phyloP scores from a whole-genome alignment of 2,113 vertebrate genomes.

The Sorex araneus region DNA sequence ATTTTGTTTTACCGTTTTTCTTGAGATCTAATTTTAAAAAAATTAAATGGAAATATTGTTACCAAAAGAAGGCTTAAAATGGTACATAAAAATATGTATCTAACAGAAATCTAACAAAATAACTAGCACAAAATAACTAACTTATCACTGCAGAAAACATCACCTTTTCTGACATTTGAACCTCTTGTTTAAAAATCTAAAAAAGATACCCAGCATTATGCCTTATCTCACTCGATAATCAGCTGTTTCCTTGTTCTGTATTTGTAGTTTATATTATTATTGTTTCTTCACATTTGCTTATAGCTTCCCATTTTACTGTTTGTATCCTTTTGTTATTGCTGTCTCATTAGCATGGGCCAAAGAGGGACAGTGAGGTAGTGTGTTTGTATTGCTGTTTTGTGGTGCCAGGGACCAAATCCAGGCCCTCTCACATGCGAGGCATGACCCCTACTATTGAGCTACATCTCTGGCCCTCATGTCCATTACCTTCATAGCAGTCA shows the following conservation, averaged over 20 bases:
- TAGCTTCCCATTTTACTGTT: constrained; percentile 47
- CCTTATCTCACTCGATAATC: background rate
- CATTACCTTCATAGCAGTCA: constrained; percentile 42
- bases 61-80: constrained; percentile 59
- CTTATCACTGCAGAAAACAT: background rate
- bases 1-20: constrained; percentile 64
- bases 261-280: constrained; percentile 2
- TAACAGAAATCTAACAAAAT: constrained; percentile 57
- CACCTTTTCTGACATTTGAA: constrained; percentile 42
- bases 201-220: background rate
- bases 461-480: background rate
- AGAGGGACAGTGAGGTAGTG: no score
- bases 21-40: constrained; percentile 59
- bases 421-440: no score
- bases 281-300: constrained; percentile 16
- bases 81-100: background rate
- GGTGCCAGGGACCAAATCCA: no score
- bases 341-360: no score
- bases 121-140: constrained; percentile 20
- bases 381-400: no score
- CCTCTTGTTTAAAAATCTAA: constrained; percentile 32
- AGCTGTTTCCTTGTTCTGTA: background rate
- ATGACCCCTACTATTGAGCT: no score
- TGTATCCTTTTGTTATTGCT: background rate
- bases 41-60: constrained; percentile 43